phyloP scores from a whole-genome alignment of 2,113 vertebrate genomes.

The Lepus timidus region DNA sequence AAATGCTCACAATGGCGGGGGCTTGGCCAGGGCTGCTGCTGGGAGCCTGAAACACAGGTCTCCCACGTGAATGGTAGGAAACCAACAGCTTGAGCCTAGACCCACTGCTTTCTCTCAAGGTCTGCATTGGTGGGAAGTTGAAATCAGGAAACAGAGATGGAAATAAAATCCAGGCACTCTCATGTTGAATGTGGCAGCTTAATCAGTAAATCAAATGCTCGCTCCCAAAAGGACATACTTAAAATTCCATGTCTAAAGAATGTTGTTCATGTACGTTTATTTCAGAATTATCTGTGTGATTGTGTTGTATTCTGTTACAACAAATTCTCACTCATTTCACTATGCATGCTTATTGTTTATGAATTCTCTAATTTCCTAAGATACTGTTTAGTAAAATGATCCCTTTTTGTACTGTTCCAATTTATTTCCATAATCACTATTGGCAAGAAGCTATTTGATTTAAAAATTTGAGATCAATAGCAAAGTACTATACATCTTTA shows the following conservation, averaged over 20 bases:
- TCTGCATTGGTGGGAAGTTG: too few species aligned
- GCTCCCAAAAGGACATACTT: neutral
- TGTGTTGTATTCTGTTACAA: neutral
- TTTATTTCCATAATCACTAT: conserved; percentile 12
- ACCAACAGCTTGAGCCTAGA: too few species aligned
- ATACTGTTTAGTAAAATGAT: neutral
- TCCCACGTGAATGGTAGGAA: too few species aligned
- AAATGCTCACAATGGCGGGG: too few species aligned
- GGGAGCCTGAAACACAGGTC: too few species aligned
- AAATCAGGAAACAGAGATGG: too few species aligned
- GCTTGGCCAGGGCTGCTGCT: too few species aligned
- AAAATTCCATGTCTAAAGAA: neutral
- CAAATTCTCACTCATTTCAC: neutral
- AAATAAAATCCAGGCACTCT: too few species aligned
- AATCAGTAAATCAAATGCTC: too few species aligned
- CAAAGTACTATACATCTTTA: neutral
- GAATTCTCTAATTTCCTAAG: neutral
- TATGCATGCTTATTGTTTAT: neutral
- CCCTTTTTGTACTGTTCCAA: neutral
- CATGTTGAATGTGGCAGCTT: too few species aligned
- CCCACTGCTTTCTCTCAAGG: too few species aligned
- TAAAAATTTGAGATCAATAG: neutral
- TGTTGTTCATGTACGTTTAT: neutral
- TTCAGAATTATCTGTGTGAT: neutral
- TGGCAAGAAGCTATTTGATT: neutral